These are phyloP conservation scores for Scolopax rusticola DNA, from an alignment of 2,797 vertebrate genomes.

Conservation along the genomic window DNA sequence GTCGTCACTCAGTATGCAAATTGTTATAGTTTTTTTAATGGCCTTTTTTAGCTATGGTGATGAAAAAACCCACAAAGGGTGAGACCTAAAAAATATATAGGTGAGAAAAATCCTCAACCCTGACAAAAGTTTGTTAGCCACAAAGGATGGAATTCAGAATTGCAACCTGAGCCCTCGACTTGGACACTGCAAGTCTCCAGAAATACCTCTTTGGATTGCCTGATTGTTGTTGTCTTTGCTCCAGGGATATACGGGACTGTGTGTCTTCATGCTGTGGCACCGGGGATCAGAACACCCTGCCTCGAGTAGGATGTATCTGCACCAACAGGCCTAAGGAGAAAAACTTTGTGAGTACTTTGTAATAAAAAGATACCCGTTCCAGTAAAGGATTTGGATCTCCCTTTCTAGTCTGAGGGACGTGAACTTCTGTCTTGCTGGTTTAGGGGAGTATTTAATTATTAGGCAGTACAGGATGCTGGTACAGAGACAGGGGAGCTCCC, in stretches of 20 bases:
- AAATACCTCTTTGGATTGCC: neutral
- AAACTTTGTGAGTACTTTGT: neutral
- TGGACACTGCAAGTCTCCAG: neutral
- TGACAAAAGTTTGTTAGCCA: neutral
- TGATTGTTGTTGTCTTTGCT: neutral
- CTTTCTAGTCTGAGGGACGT: neutral
- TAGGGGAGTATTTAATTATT: neutral
- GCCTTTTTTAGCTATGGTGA: neutral
- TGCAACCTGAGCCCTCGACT: neutral
- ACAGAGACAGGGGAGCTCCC: neutral
- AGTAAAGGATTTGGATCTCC: neutral
- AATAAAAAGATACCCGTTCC: fast-evolving
- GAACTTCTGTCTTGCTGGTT: neutral
- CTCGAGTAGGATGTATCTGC: fast-evolving
- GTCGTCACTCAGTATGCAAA: neutral
- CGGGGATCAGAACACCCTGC: fast-evolving
- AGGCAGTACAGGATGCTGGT: fast-evolving
- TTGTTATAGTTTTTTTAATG: neutral
- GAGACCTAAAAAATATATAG: neutral
- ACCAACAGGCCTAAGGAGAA: neutral
- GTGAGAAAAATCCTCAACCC: neutral
- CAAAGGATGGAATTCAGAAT: neutral
- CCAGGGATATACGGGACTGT: neutral
- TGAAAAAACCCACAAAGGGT: neutral
- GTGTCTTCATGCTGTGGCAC: neutral